phyloP scores from a whole-genome alignment of 2,888 invertebrate species.

The Pammene aurita region DNA sequence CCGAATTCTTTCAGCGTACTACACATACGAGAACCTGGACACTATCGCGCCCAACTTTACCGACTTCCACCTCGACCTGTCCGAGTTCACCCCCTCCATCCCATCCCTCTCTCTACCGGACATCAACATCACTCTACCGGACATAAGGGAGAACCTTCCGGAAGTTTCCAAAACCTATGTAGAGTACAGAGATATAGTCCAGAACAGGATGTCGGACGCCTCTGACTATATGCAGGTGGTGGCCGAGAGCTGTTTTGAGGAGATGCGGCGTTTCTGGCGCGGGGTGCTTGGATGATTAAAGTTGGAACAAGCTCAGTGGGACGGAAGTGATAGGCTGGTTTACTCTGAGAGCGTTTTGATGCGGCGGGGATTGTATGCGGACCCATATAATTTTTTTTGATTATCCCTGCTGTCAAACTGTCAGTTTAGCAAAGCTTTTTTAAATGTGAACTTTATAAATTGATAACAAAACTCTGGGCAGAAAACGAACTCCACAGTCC shows the following conservation, averaged over 20 bases:
- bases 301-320: background rate
- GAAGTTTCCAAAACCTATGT: constrained; percentile 69
- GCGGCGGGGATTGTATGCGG: background rate
- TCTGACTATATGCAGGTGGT: constrained; percentile 80
- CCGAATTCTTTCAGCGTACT: constrained; percentile 76
- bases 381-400: background rate
- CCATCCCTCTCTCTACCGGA: constrained; percentile 57
- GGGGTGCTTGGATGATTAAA: constrained; percentile 64
- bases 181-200: constrained; percentile 75
- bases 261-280: constrained; percentile 69
- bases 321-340: background rate
- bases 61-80: constrained; percentile 71
- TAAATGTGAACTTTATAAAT: too few species aligned
- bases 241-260: constrained; percentile 79
- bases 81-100: constrained; percentile 65
- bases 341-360: background rate
- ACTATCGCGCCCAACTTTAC: constrained; percentile 75
- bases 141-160: constrained; percentile 65
- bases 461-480: too few species aligned
- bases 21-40: constrained; percentile 78
- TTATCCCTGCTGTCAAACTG: too few species aligned
- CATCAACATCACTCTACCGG: constrained; percentile 65
- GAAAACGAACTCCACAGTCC: too few species aligned
- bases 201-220: constrained; percentile 78
- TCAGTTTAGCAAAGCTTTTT: too few species aligned